Percentiles rank a stretch among this genome's conserved stretches.
Evolutionary conservation across 1,140 invertebrate species (phyloP).

Genomic region (Anastrepha obliqua): DNA sequence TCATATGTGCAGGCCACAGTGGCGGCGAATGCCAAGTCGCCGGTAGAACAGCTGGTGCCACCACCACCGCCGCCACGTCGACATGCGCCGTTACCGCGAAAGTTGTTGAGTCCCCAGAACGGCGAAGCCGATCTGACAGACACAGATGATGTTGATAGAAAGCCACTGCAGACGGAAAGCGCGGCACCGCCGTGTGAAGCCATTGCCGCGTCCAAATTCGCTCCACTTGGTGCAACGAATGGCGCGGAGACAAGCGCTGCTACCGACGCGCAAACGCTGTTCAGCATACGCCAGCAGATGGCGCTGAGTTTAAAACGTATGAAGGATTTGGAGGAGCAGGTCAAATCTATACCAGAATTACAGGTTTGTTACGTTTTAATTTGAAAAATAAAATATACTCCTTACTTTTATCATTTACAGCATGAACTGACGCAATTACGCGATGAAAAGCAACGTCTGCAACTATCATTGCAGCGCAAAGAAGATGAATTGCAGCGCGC

Average conservation of each 20-base stretch:
- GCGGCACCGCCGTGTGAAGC: neutral
- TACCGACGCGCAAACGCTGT: conserved; percentile 67
- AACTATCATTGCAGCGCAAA: conserved; percentile 78
- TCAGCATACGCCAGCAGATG: conserved; percentile 77
- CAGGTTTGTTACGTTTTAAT: conserved; percentile 77
- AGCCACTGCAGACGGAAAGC: neutral
- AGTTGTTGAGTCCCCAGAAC: conserved; percentile 53
- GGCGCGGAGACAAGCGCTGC: conserved; percentile 58
- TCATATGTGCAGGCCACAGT: conserved; percentile 71
- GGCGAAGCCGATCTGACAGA: neutral
- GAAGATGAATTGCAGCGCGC: conserved; percentile 73
- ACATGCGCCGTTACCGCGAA: conserved; percentile 61
- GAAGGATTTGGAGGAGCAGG: conserved; percentile 88
- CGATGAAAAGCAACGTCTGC: conserved; percentile 83
- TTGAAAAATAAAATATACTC: neutral
- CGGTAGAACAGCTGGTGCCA: conserved; percentile 67
- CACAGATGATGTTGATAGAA: conserved; percentile 2
- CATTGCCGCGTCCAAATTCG: too few relatives aligned
- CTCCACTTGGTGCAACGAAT: neutral
- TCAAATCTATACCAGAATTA: conserved; percentile 87
- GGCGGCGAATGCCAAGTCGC: conserved; percentile 71
- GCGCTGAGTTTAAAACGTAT: conserved; percentile 85
- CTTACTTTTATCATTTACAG: conserved; percentile 67
- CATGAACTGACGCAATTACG: conserved; percentile 83
- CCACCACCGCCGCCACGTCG: conserved; percentile 67